Base-by-base conservation (phyloP, 1,140 invertebrate genomes). In the Drosophila navojoa region DNA sequence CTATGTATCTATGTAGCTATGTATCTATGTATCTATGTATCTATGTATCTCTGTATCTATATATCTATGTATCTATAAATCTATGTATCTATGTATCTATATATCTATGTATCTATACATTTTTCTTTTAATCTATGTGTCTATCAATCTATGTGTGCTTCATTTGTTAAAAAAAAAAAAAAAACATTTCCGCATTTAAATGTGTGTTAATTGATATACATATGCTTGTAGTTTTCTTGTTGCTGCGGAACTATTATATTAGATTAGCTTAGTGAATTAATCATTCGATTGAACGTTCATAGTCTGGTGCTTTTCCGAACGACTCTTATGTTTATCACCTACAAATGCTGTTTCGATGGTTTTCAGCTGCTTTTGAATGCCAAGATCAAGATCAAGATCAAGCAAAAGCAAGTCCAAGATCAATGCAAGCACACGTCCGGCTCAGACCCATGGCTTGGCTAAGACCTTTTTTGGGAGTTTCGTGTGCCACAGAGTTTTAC, bases 161-260 rank as follows among this genome's bases (percentile, higher is more conserved):
- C 42, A 16, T 45, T 15, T 45, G 42, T 38, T 38, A n/a, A n/a
- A n/a, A n/a, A n/a, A n/a, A n/a, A n/a, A n/a, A n/a, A n/a, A n/a
- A 38, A 4, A 38, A 9, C 15, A 15, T 19, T 45, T 45, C 42
- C 42, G 42, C 15, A 45, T 45, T 45, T 45, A 45, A 16, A 45
- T 68, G 72, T 64, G 72, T 85, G 78, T 63, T 85, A 85, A 86
- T 87, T 87, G 64, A 63, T 73, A 55, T 63, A 50, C 73, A 55
- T 63, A 50, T 62, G 52, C 40, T 75, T 75, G 38, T 11, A 19
- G 19, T 53, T 64, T 59, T 45, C 2, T 19, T 16, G 42, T 13
- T 52, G 5, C 35, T 71, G 32, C 70, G 45, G 54, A 70, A 69
- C 76, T 81, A 62, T 63, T 73, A 35, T 16, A 16, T 45, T 16